Evolutionary conservation across 2,113 vertebrate species (phyloP).

Genomic region (Ovis canadensis): DNA sequence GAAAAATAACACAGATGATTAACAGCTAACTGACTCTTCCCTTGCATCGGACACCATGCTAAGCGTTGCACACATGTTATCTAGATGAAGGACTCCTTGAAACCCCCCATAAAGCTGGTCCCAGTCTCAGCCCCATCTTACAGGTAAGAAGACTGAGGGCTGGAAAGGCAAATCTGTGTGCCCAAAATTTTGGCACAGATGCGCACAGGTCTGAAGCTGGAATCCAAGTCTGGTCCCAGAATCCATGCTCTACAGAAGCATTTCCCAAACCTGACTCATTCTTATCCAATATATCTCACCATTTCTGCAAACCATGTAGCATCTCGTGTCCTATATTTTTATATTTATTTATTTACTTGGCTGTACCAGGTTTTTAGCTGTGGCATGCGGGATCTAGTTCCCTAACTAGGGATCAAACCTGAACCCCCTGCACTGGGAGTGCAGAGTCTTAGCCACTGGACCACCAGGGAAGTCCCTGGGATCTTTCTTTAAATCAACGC

Average conservation of each 20-base stretch:
- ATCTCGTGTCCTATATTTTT: too few species aligned
- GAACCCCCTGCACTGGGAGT: not conserved
- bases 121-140: not conserved
- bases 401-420: not conserved
- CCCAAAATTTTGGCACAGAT: fast-evolving
- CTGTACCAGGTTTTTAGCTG: not conserved
- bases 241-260: too few species aligned
- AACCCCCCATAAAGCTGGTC: not conserved
- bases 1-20: not conserved
- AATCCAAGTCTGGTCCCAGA: not conserved
- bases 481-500: not conserved
- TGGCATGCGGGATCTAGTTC: not conserved
- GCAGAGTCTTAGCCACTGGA: not conserved
- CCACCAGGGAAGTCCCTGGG: not conserved
- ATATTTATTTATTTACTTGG: not conserved
- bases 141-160: not conserved
- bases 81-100: not conserved
- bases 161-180: not conserved
- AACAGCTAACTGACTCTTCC: fast-evolving
- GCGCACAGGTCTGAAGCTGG: fast-evolving
- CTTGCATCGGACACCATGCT: fast-evolving
- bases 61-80: too few species aligned
- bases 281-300: not conserved
- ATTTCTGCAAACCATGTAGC: not conserved
- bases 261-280: not conserved